Evolutionary conservation across 2,113 vertebrate species (phyloP), one percentile per base, ranked within the genome.

Genomic region (Corythornis vintsioides): DNA sequence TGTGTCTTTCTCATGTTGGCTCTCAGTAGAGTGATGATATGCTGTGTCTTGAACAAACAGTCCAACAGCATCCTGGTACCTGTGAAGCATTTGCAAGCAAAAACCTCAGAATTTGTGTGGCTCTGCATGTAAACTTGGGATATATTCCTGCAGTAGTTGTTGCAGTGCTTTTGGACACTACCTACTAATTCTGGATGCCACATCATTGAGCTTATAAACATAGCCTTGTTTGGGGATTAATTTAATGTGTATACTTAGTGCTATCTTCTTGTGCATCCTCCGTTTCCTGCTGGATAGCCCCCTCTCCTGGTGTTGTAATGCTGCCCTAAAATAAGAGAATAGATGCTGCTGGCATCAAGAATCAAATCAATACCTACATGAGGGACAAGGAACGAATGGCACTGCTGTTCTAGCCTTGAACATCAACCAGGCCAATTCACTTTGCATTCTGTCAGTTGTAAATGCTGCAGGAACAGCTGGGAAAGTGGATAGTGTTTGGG

Each of bases 51-150:
- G 7, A 74, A 55, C 83, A 87, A 93, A 91, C 81, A 87, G 42
- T 92, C 31, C 91, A 66, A 71, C 89, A 93, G 22, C 87, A 89
- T 91, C 91, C 85, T 63, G 63, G 84, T 91, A 21, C 75, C 90
- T 91, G 57, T 86, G 85, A 79, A 43, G 66, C 71, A 55, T 79
- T 92, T 66, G 78, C 63, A 83, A 85, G 67, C 59, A 59, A 69
- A 78, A 59, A 26, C 0, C 2, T 18, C 14, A 2, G 0, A 50
- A 11, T 57, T 76, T 28, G 10, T 19, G 35, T 82, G 67, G 45
- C 59, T 77, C 76, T 82, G 53, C 52, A 2, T 40, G 59, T 61
- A 15, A 57, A 43, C 8, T 29, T 48, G 21, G 28, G 38, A 7
- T 42, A 1, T 11, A 6, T 33, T 43, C 4, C 53, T 76, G 78